Evolutionary conservation across 2,113 vertebrate genomes (phyloP).

Genomic region (Miniopterus natalensis): DNA sequence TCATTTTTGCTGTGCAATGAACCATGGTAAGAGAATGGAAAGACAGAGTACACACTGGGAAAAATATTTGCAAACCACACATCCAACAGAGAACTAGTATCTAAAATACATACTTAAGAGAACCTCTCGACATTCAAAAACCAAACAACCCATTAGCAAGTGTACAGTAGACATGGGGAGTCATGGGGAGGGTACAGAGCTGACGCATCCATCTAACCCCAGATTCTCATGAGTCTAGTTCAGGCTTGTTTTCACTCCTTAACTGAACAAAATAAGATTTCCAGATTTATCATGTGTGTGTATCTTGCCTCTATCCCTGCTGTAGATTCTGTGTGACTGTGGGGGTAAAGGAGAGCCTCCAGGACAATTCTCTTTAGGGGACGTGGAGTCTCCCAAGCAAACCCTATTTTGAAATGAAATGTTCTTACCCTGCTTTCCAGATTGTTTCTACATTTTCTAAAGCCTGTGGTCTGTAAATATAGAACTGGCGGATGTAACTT

Average conservation of each 20-base stretch:
- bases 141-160: not conserved
- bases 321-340: not conserved
- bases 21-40: not conserved
- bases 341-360: not conserved
- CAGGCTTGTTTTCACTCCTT: not conserved
- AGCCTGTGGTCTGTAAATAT: constrained; percentile 74
- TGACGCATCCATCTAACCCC: not conserved
- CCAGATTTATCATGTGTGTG: not conserved
- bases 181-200: not conserved
- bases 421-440: constrained; percentile 70
- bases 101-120: not conserved
- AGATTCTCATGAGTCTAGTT: not conserved
- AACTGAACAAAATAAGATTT: not conserved
- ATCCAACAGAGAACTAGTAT: not conserved
- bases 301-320: not conserved
- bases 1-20: not conserved
- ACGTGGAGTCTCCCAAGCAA: constrained; percentile 7
- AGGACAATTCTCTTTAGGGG: constrained; percentile 24
- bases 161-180: not conserved
- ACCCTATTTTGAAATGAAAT: constrained; percentile 56
- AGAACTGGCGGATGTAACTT: constrained; percentile 59
- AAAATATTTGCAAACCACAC: not conserved
- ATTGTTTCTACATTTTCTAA: constrained; percentile 71
- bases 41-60: not conserved
- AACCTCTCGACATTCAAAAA: not conserved